Conservation (phyloP, 2,888 invertebrate genomes). For the Therioaphis trifolii region DNA sequence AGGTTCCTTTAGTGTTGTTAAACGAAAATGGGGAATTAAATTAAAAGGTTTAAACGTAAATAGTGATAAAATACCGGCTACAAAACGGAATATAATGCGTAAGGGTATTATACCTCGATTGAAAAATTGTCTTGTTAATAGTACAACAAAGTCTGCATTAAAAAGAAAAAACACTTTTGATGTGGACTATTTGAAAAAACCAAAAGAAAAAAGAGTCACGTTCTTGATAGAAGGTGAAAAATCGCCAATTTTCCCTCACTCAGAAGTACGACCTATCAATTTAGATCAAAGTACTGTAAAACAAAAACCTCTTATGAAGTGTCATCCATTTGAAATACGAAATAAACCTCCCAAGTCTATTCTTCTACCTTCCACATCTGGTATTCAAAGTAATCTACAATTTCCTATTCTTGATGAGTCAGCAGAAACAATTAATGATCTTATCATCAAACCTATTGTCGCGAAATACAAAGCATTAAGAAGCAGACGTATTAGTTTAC, state of each 20-base stretch:
- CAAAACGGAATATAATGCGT: constrained; percentile 46
- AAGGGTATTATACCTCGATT: constrained; percentile 41
- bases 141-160: constrained; percentile 43
- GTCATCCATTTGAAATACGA: constrained; percentile 47
- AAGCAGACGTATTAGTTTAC: constrained; percentile 4
- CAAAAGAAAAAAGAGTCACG: constrained; percentile 54
- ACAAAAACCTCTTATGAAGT: constrained; percentile 57
- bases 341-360: constrained; percentile 41
- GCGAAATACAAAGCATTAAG: constrained; percentile 39
- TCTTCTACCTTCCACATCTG: constrained; percentile 18
- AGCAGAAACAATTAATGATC: constrained; percentile 12
- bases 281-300: constrained; percentile 17
- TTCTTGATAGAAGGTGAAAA: constrained; percentile 51
- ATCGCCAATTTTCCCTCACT: constrained; percentile 25
- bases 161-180: constrained; percentile 35
- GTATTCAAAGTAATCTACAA: background rate
- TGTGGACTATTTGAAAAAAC: constrained; percentile 23
- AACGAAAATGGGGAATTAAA: constrained; percentile 25
- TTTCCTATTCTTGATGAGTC: background rate
- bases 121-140: constrained; percentile 25
- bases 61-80: constrained; percentile 27
- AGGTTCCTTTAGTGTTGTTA: constrained; percentile 9
- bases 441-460: constrained; percentile 45
- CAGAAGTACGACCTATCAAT: constrained; percentile 37
- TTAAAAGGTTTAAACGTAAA: constrained; percentile 36